These are phyloP conservation scores for Drosophila murphyi DNA, from an alignment of 1,140 invertebrate genomes.

Conservation along the genomic window DNA sequence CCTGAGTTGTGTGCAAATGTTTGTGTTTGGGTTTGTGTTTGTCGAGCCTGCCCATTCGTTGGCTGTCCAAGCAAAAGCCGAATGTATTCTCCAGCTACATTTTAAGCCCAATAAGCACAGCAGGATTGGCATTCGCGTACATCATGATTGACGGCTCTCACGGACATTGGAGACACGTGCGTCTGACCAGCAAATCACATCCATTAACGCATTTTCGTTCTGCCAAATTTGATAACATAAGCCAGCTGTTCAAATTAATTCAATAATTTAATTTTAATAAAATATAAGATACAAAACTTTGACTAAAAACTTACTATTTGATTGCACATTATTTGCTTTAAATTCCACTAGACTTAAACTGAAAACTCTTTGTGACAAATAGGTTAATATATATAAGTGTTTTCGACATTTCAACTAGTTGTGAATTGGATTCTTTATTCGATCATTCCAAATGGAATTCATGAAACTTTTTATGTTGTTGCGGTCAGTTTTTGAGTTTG, in stretches of 20 bases:
- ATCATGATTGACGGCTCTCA: conserved; percentile 50
- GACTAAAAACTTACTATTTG: no score
- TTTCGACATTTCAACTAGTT: background rate
- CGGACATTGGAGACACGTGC: conserved; percentile 7
- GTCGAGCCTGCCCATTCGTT: conserved; percentile 41
- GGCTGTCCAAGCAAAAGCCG: conserved; percentile 7
- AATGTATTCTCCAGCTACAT: conserved; percentile 29
- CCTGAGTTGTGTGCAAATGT: conserved; percentile 70
- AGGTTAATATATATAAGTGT: background rate
- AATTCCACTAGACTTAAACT: background rate
- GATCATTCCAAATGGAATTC: background rate
- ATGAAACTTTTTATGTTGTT: conserved; percentile 12
- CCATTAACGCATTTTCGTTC: no score
- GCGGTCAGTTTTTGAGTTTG: conserved; percentile 2
- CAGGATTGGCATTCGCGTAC: conserved; percentile 41
- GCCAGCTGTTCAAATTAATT: no score
- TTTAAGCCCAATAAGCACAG: conserved; percentile 58
- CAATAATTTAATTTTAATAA: no score
- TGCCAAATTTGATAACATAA: no score
- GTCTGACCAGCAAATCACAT: no score
- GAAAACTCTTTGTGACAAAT: background rate
- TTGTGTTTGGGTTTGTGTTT: conserved; percentile 26
- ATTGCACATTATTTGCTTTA: no score
- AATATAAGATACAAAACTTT: no score
- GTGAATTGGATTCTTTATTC: no score